Base-by-base conservation (phyloP, 2,113 vertebrate species). In the Hypomesus transpacificus region DNA sequence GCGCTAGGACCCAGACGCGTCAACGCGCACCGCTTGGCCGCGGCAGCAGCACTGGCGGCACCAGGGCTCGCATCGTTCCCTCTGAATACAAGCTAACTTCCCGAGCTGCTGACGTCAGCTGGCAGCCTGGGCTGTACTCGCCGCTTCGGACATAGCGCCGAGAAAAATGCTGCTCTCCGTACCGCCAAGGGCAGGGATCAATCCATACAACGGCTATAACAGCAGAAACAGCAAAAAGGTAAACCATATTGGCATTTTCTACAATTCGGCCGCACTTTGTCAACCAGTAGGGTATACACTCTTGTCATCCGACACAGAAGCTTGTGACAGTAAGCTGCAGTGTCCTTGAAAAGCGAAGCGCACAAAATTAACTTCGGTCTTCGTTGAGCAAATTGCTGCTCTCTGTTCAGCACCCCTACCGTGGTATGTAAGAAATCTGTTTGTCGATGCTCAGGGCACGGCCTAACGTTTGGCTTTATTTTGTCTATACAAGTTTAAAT, bases 161-260 rank as follows among this genome's bases (percentile, higher is more conserved):
- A 92, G 87, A 87, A 95, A 90, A 94, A 97, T 97, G 95, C 93
- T 97, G 91, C 93, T 97, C 89, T 97, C 95, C 87, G 94, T 95
- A 86, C 92, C 92, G 92, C 91, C 94, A 89, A 94, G 95, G 92
- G 91, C 94, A 88, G 94, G 93, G 86, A 90, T 96, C 91, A 94
- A 94, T 84, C 92, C 94, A 70, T 95, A 96, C 90, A 89, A 80
- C 90, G 93, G 94, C 85, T 96, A 93, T 85, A 94, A 91, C 92
- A 93, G 87, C 92, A 91, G 92, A 87, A 94, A 91, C 94, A 91
- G 91, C 90, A 97, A 94, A 89, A 96, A 97, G 95, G 95, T 97
- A 94, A 89, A 87, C 79, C 59, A 81, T 83, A 79, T 80, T 50
- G 73, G 73, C 72, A n/a, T 84, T 78, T 84, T 26, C 57, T 70